Conservation (phyloP, 2,888 invertebrate species). For the Sinelater perroti region DNA sequence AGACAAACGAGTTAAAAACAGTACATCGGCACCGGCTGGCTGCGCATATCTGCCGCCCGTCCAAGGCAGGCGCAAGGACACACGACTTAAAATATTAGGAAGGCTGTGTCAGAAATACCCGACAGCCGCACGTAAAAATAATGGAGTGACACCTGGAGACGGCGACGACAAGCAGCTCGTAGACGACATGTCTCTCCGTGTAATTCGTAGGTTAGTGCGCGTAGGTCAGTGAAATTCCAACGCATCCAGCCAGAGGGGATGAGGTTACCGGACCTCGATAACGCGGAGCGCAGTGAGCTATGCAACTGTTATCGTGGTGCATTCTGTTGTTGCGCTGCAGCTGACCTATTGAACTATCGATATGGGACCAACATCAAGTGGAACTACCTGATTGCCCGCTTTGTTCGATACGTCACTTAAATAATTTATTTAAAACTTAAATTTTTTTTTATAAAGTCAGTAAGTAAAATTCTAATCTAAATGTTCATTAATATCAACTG, state of each 20-base stretch:
- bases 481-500: too few relatives aligned
- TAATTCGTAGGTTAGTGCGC: not conserved
- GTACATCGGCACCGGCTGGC: conserved; percentile 22
- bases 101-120: conserved; percentile 11
- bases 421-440: too few relatives aligned
- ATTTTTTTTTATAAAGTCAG: too few relatives aligned
- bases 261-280: conserved; percentile 30
- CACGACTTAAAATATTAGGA: conserved; percentile 16
- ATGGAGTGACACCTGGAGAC: conserved; percentile 5
- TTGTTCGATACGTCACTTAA: too few relatives aligned
- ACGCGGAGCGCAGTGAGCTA: conserved; percentile 24
- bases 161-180: not conserved
- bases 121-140: conserved; percentile 1
- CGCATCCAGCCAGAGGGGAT: not conserved
- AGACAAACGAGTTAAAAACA: conserved; percentile 26
- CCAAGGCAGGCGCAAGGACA: conserved; percentile 28
- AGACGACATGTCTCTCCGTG: not conserved
- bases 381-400: conserved; percentile 6
- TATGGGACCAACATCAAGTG: conserved; percentile 5
- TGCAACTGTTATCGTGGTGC: conserved; percentile 28
- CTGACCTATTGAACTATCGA: conserved; percentile 28
- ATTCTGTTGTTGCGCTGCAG: conserved; percentile 19
- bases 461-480: too few relatives aligned
- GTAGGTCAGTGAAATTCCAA: conserved; percentile 14
- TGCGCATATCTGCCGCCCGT: conserved; percentile 16